These are phyloP conservation scores for Notolabrus celidotus DNA, from an alignment of 2,797 vertebrate genomes.

Conservation along the genomic window DNA sequence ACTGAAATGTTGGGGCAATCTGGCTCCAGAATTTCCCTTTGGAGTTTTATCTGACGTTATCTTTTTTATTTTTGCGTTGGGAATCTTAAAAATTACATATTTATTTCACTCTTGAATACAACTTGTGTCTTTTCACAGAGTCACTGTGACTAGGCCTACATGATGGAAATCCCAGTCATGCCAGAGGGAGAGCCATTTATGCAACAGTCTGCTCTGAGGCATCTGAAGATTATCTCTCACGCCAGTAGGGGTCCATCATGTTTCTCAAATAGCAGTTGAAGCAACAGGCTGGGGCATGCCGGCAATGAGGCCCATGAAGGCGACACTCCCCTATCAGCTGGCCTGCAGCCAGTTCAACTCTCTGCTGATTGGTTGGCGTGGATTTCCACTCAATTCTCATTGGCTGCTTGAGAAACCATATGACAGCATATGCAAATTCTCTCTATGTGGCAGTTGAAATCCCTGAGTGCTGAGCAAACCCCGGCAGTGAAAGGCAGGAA, in stretches of 20 bases:
- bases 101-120: too few species aligned
- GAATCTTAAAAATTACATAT: too few species aligned
- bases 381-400: constrained; percentile 6
- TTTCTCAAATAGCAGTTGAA: constrained; percentile 55
- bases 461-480: constrained; percentile 34
- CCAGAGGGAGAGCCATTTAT: neutral
- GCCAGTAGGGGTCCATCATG: constrained; percentile 71
- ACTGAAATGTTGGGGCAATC: too few species aligned
- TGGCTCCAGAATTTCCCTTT: too few species aligned
- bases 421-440: constrained; percentile 79
- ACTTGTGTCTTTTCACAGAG: neutral
- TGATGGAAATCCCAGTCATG: neutral
- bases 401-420: constrained; percentile 49
- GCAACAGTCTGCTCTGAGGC: neutral
- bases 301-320: constrained; percentile 5
- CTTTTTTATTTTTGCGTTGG: too few species aligned
- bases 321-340: constrained; percentile 54
- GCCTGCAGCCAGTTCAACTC: constrained; percentile 6
- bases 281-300: constrained; percentile 31
- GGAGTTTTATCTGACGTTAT: too few species aligned
- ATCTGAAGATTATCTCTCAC: neutral
- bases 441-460: constrained; percentile 69
- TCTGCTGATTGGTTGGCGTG: constrained; percentile 55
- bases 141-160: neutral
- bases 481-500: constrained; percentile 27